These are phyloP conservation scores for Poicephalus gulielmi DNA, from an alignment of 2,113 vertebrate species.

Conservation along the genomic window DNA sequence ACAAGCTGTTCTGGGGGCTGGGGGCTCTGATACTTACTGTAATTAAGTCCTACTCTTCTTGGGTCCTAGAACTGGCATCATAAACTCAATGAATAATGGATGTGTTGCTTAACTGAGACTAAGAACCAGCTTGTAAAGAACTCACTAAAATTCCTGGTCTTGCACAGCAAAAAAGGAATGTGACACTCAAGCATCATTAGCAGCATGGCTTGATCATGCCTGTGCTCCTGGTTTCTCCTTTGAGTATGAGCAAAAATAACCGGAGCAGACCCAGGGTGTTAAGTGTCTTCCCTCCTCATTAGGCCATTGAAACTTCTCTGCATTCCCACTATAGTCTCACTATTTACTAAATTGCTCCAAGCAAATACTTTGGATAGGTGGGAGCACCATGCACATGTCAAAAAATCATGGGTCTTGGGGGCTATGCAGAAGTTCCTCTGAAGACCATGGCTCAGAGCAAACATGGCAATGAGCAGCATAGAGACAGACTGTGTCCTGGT, in stretches of 20 bases:
- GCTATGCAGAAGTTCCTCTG: background rate
- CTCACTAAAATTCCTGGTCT: background rate
- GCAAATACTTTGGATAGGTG: background rate
- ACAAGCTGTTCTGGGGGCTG: background rate
- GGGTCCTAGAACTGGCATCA: background rate
- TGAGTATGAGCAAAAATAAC: background rate
- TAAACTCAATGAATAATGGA: constrained; percentile 2
- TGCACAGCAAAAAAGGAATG: background rate
- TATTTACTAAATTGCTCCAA: background rate
- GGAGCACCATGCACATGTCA: background rate
- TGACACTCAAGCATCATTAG: background rate
- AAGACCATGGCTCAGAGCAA: background rate
- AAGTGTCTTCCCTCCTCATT: background rate
- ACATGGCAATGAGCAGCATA: background rate
- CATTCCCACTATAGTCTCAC: background rate
- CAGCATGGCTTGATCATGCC: background rate
- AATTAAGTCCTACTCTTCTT: background rate
- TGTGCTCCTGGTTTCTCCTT: background rate
- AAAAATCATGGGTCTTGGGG: background rate
- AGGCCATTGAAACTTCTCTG: background rate
- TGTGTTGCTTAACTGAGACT: constrained; percentile 20
- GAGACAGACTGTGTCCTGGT: background rate
- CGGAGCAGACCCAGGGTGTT: background rate
- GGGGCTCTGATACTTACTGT: background rate
- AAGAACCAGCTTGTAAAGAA: constrained; percentile 17